phyloP scores from a whole-genome alignment of 2,797 vertebrate species.

The Momotus momota region DNA sequence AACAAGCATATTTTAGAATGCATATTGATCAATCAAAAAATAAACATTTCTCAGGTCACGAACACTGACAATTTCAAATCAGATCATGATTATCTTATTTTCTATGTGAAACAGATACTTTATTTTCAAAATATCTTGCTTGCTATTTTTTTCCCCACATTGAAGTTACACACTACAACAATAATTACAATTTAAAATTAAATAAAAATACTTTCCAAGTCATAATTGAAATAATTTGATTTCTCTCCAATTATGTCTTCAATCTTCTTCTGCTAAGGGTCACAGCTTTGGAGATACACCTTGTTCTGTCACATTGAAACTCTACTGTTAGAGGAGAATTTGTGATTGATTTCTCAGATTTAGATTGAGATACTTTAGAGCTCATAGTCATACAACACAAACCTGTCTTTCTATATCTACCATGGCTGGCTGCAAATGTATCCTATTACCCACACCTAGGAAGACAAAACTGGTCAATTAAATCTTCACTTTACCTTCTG shows the following conservation, averaged over 20 bases:
- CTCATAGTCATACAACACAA: background rate
- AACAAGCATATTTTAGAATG: conserved; percentile 41
- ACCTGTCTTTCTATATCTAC: background rate
- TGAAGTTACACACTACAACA: background rate
- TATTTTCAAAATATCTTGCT: background rate
- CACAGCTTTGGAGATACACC: background rate
- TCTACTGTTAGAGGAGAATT: background rate
- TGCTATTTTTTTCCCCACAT: background rate
- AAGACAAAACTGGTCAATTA: background rate
- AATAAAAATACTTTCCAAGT: background rate
- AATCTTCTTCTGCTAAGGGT: background rate
- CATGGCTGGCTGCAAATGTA: background rate
- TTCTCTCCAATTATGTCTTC: background rate
- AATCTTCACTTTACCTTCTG: background rate
- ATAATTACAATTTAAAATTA: background rate
- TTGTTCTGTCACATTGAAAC: background rate
- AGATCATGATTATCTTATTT: background rate
- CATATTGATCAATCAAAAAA: conserved; percentile 43
- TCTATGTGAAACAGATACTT: background rate
- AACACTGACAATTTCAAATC: conserved; percentile 22
- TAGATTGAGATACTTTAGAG: background rate
- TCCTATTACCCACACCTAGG: background rate
- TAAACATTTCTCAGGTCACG: conserved; percentile 46
- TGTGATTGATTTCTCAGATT: background rate
- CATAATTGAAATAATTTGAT: background rate